Evolutionary conservation across 2,888 invertebrate species (phyloP), one percentile per base, ranked within the genome.

Genomic region (Ditylenchus weischeri): DNA sequence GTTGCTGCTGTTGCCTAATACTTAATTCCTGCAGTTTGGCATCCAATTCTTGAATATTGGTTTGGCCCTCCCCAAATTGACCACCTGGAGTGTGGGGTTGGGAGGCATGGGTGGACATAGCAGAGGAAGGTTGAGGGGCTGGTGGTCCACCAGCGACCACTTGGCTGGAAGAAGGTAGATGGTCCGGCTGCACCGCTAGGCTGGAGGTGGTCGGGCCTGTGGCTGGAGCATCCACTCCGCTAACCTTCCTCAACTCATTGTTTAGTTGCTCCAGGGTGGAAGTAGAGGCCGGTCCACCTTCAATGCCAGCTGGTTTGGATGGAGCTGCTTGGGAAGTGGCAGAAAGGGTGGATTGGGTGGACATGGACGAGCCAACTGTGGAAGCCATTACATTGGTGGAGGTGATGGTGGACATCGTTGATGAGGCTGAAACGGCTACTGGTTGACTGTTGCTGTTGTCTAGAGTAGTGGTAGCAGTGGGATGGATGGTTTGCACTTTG

Each of bases 191-290:
- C 4, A 29, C 54, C 23, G n/a, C 13, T 11, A 35, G 60, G 7
- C 4, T 35, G n/a, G 54, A 23, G n/a, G 60, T 59, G 19, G 35
- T 49, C n/a, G 21, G 60, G 4, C 54, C 54, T 43, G 43, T 43
- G 36, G 62, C 67, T 23, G 68, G 63, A 29, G 66, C 51, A 15
- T 66, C 38, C 21, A 70, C 70, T n/a, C 70, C 70, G 23, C 70
- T 68, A 38, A 76, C 76, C 51, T 75, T 76, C 23, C 75, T 68
- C 64, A 76, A 65, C 57, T 76, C 75, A 23, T 57, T 70, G 47
- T 76, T 76, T 62, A 76, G 36, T 59, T 71, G 65, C 60, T 66
- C 70, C 66, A 73, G 63, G 65, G 75, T 43, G 62, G 75, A n/a
- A 29, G 68, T 63, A 21, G 51, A 54, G 64, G 43, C 43, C 15